These are phyloP conservation scores for Odiellus spinosus DNA, from an alignment of 2,888 invertebrate genomes.

Conservation along the genomic window DNA sequence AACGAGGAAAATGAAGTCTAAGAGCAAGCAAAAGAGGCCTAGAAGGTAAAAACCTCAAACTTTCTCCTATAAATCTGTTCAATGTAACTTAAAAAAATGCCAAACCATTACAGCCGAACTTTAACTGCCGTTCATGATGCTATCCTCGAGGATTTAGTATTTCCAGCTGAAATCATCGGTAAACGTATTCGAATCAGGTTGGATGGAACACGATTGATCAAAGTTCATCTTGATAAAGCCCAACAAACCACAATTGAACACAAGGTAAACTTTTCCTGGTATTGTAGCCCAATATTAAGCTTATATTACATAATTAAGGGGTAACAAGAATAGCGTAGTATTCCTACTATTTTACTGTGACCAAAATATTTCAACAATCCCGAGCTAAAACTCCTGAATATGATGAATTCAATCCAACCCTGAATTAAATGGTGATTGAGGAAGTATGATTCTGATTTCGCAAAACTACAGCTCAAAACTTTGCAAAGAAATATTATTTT, in stretches of 20 bases:
- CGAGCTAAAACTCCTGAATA: not conserved
- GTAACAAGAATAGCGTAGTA: too few species aligned
- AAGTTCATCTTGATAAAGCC: conserved; percentile 94
- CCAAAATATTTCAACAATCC: too few species aligned
- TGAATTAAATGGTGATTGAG: conserved; percentile 5
- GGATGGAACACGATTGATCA: conserved; percentile 89
- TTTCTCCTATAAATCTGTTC: too few species aligned
- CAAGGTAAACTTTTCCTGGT: conserved; percentile 61
- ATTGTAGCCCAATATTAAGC: too few species aligned
- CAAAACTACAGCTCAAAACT: too few species aligned
- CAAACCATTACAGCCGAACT: conserved; percentile 48
- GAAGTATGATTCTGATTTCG: not conserved
- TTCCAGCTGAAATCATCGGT: conserved; percentile 97
- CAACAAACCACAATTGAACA: conserved; percentile 99
- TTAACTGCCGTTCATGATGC: conserved; percentile 95
- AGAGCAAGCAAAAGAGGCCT: conserved; percentile 56
- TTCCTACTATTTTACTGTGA: too few species aligned
- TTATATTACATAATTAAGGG: too few species aligned
- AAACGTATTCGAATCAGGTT: conserved; percentile 90
- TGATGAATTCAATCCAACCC: conserved; percentile 12
- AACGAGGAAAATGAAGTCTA: conserved; percentile 71
- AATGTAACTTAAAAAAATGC: not conserved
- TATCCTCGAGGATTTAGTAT: conserved; percentile 91
- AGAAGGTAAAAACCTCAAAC: conserved; percentile 41
- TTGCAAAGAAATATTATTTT: too few species aligned